Evolutionary conservation across 2,797 vertebrate genomes (phyloP).

Genomic region (Pipistrellus kuhlii): DNA sequence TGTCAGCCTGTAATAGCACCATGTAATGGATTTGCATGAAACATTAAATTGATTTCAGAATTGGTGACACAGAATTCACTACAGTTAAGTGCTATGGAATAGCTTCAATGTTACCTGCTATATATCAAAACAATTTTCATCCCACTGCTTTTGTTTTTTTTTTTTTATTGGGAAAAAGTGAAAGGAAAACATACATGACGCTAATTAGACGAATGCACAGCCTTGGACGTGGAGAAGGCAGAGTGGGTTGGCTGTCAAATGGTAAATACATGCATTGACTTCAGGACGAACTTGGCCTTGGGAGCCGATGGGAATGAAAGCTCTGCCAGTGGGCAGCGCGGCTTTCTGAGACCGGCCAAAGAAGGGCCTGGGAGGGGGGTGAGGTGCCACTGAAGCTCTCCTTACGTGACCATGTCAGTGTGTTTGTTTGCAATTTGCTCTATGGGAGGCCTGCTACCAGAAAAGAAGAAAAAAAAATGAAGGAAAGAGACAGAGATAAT

Average conservation of each 20-base stretch:
- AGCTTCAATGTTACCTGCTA: constrained; percentile 93
- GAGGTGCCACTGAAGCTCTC: constrained; percentile 90
- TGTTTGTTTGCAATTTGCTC: constrained; percentile 83
- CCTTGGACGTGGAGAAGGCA: constrained; percentile 88
- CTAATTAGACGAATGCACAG: constrained; percentile 90
- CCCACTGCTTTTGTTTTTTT: constrained; percentile 90
- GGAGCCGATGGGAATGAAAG: constrained; percentile 85
- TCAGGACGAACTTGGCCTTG: constrained; percentile 88
- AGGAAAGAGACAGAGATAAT: constrained; percentile 57
- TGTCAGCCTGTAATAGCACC: constrained; percentile 95
- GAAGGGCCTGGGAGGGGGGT: constrained; percentile 82
- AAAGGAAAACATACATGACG: constrained; percentile 88
- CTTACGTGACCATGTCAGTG: constrained; percentile 87
- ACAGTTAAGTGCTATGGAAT: constrained; percentile 91
- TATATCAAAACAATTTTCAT: constrained; percentile 92
- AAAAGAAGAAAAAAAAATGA: not conserved
- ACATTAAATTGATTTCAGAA: constrained; percentile 93
- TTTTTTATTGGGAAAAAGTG: constrained; percentile 89
- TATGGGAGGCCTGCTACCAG: constrained; percentile 78
- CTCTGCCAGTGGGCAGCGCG: constrained; percentile 85
- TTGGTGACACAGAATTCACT: constrained; percentile 91
- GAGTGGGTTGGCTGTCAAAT: constrained; percentile 88
- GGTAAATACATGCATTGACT: constrained; percentile 89
- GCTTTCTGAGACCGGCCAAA: constrained; percentile 84
- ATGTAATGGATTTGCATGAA: constrained; percentile 94